Percentiles rank a stretch among this genome's conserved stretches.
phyloP scores from a whole-genome alignment of 2,888 invertebrate genomes.

The Torymus texanus region DNA sequence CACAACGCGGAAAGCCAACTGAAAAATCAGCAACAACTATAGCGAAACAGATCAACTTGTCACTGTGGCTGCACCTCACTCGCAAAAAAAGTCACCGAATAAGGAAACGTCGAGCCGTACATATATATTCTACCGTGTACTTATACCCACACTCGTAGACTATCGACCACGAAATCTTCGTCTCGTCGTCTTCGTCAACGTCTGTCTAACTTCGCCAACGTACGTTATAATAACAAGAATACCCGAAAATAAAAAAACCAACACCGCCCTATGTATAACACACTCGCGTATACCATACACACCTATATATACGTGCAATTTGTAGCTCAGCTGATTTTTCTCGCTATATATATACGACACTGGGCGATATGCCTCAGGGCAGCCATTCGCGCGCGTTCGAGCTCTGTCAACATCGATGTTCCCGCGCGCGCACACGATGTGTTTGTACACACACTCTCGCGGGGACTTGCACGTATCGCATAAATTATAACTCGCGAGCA shows the following conservation, averaged over 20 bases:
- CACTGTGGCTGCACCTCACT: too few relatives aligned
- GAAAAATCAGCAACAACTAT: too few relatives aligned
- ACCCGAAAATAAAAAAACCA: background rate
- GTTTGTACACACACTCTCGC: background rate
- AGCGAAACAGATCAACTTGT: too few relatives aligned
- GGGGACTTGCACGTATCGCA: slow-evolving; percentile 39
- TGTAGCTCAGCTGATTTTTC: slow-evolving; percentile 30
- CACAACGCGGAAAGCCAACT: too few relatives aligned
- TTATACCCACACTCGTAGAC: too few relatives aligned
- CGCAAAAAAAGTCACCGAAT: too few relatives aligned
- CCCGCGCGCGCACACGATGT: background rate
- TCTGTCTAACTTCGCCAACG: background rate
- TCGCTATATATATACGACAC: background rate
- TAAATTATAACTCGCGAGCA: slow-evolving; percentile 41
- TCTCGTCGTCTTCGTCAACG: too few relatives aligned
- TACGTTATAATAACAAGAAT: background rate
- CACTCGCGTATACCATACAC: background rate
- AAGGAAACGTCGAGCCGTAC: too few relatives aligned
- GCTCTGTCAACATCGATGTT: slow-evolving; percentile 54
- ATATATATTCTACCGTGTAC: too few relatives aligned
- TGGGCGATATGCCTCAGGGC: slow-evolving; percentile 29
- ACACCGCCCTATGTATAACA: background rate
- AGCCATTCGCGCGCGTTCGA: background rate
- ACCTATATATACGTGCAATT: slow-evolving; percentile 5
- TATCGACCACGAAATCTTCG: too few relatives aligned